Conservation (phyloP, 2,113 vertebrate genomes). For the Burhinus bistriatus region DNA sequence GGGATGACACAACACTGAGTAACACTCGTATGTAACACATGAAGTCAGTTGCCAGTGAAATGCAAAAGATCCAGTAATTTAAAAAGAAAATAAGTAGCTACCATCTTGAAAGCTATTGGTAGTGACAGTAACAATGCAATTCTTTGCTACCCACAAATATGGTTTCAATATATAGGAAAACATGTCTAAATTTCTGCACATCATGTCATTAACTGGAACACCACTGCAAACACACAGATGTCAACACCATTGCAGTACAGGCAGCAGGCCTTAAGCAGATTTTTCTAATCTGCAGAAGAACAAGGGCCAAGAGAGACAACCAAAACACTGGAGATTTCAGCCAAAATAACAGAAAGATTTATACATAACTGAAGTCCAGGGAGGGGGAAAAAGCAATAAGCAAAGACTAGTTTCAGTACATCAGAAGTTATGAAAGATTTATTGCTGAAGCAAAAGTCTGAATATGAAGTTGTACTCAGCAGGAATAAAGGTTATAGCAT, state of each 20-base stretch:
- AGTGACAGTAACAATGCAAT: not conserved
- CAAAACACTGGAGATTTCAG: not conserved
- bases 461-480: not conserved
- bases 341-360: not conserved
- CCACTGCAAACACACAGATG: not conserved
- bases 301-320: not conserved
- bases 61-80: not conserved
- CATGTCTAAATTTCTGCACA: not conserved
- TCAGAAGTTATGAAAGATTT: slow-evolving; percentile 11
- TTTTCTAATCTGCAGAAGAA: not conserved
- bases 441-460: slow-evolving; percentile 51
- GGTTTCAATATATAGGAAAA: not conserved
- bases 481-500: not conserved
- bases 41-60: slow-evolving; percentile 32
- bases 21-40: slow-evolving; percentile 35
- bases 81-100: not conserved
- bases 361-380: not conserved
- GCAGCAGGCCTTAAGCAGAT: not conserved
- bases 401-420: not conserved
- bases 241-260: not conserved
- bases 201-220: not conserved
- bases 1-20: slow-evolving; percentile 39
- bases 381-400: not conserved
- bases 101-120: not conserved
- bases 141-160: not conserved